Evolutionary conservation across 2,797 vertebrate species (phyloP).

Genomic region (Sorex maritimensis): DNA sequence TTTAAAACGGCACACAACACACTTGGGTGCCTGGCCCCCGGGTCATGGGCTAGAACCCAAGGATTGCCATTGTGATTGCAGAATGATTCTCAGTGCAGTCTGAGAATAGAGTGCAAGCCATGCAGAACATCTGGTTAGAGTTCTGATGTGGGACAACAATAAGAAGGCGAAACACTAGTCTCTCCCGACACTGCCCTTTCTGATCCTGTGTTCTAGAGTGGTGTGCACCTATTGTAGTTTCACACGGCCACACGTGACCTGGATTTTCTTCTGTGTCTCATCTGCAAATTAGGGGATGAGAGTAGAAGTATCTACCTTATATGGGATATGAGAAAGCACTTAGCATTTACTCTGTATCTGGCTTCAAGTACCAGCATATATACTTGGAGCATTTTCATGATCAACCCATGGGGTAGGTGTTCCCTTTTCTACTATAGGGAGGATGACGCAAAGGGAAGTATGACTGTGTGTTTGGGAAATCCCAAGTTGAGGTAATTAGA

Average conservation of each 20-base stretch:
- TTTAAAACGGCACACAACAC: not conserved
- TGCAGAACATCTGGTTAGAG: not conserved
- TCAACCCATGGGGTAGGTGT: not conserved
- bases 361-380: not conserved
- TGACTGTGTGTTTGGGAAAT: too few relatives aligned
- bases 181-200: not conserved
- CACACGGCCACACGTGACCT: constrained; percentile 7
- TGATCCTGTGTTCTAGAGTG: not conserved
- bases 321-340: not conserved
- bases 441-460: not conserved
- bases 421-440: not conserved
- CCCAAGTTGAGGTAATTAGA: not conserved
- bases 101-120: constrained; percentile 2
- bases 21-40: not conserved
- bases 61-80: not conserved
- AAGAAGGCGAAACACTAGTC: not conserved
- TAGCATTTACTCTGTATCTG: not conserved
- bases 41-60: not conserved
- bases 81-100: not conserved
- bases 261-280: not conserved
- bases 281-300: not conserved
- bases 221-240: not conserved
- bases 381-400: not conserved
- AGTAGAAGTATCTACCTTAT: not conserved
- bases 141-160: not conserved